Evolutionary conservation across 2,888 invertebrate genomes (phyloP), one percentile per base, ranked within the genome.

Genomic region (Drosophila paracracens): DNA sequence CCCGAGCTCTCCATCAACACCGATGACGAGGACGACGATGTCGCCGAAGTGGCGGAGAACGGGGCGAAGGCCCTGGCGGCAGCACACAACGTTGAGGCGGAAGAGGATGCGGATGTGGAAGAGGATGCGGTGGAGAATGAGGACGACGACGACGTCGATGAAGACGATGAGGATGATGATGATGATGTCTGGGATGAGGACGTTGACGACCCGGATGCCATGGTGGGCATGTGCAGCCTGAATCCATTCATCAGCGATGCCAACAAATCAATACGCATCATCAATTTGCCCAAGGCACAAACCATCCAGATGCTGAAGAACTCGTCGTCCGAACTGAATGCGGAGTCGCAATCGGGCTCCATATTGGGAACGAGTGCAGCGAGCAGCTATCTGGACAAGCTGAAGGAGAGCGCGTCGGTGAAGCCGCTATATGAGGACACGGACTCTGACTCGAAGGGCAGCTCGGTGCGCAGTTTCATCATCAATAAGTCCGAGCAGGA

Each of bases 401-500:
- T 92, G 1, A 92, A 92, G 56, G 92, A 91, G 13, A 83, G 76
- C 18, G 66, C 82, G 0, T 46, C 81, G 0, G 89, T 92, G 0
- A 91, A 91, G 67, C 91, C 92, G 0, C 76, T 93, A 4, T 93
- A 93, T 59, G 93, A 93, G 52, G 93, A 93, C 60, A 93, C 92
- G 0, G 93, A 93, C 65, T 93, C 93, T 0, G 93, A 93, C 43
- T 93, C 93, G 1, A 92, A 92, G 66, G 91, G 89, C 53, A 92
- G 92, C 68, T 92, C 92, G 0, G 92, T 93, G 56, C 89, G 91
- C 50, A 92, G 92, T 54, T 91, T 92, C 56, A 91, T 92, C 4
- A 89, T 92, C 5, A 92, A 94, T 3, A 91, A 92, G 29, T 83
- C 90, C 4, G 93, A 92, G 46, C 83, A 94, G 94, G 86, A 89